phyloP scores from a whole-genome alignment of 2,888 invertebrate genomes.

The Tetranychus truncatus region DNA sequence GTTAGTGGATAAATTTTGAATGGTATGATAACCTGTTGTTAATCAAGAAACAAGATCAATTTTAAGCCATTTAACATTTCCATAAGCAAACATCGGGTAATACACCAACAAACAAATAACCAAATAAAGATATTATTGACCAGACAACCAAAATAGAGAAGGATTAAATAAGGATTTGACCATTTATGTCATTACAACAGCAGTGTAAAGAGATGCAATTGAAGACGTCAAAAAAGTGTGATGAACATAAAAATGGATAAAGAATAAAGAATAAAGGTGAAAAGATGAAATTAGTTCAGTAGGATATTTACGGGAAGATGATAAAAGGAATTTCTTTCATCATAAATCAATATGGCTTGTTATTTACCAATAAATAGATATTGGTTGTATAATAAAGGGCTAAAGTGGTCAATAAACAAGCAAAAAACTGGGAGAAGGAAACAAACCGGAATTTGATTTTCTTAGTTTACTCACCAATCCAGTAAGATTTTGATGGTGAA shows the following conservation, averaged over 20 bases:
- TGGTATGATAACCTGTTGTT: constrained; percentile 56
- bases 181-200: background rate
- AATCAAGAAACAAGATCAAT: background rate
- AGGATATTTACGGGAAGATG: background rate
- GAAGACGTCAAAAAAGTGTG: too few relatives aligned
- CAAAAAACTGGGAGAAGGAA: constrained; percentile 3
- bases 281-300: constrained; percentile 5
- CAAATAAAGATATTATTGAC: background rate
- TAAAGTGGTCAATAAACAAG: background rate
- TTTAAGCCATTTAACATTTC: too few relatives aligned
- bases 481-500: constrained; percentile 41
- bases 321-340: background rate
- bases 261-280: background rate
- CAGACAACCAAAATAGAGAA: background rate
- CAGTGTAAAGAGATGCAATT: too few relatives aligned
- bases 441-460: background rate
- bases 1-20: constrained; percentile 77
- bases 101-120: background rate
- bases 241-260: background rate
- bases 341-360: background rate
- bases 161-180: background rate
- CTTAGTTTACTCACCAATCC: constrained; percentile 37
- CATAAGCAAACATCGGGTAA: background rate
- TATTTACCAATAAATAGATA: background rate
- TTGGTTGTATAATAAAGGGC: background rate